Evolutionary conservation across 2,888 invertebrate species (phyloP), one percentile per base, ranked within the genome.

Genomic region (Zeuzera pyrina): DNA sequence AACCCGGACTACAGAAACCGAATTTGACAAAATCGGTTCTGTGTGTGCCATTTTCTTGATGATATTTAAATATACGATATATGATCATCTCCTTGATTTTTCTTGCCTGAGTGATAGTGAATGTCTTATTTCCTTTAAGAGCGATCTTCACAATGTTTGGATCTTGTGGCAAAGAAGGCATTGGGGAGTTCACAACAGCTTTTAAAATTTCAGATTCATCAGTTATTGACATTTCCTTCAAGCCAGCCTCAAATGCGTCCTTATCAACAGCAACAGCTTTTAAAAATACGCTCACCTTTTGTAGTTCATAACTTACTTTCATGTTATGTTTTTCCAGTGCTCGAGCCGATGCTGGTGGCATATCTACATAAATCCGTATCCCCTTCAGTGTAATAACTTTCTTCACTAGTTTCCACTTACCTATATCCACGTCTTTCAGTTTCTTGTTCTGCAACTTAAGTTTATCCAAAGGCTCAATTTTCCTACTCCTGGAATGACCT

Each of bases 321-420:
- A 77, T 72, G 25, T 71, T 69, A 36, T 64, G 49, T 8, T 49
- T 52, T 32, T 74, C 74, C 2, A 83, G 51, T 1, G 67, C 67
- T 7, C 71, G 66, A 2, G 77, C 73, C 1, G 72, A 61, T 0
- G 76, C 63, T 7, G 77, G 73, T 1, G 77, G 78, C 61, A 83
- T 74, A 29, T 83, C 81, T 0, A 79, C 72, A 38, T 79, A 83
- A 3, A 83, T 33, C 8, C 79, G 50, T 4, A 71, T 79, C 1
- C 81, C 81, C 30, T 71, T 76, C 0, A 31, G 31, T 0, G 57
- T 73, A 2, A 73, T 50, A 4, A 79, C 57, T 35, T 70, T 70
- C 45, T 73, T 78, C 1, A 81, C 74, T 10, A 68, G 56, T 43
- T 79, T 79, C 81, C 81, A 83, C 57, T 65, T 72, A 52, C 56